A percentile compares a stretch with the other conserved stretches of the same genome.
Evolutionary conservation across 2,888 invertebrate species (phyloP).

Genomic region (Cyclophora albipunctata): DNA sequence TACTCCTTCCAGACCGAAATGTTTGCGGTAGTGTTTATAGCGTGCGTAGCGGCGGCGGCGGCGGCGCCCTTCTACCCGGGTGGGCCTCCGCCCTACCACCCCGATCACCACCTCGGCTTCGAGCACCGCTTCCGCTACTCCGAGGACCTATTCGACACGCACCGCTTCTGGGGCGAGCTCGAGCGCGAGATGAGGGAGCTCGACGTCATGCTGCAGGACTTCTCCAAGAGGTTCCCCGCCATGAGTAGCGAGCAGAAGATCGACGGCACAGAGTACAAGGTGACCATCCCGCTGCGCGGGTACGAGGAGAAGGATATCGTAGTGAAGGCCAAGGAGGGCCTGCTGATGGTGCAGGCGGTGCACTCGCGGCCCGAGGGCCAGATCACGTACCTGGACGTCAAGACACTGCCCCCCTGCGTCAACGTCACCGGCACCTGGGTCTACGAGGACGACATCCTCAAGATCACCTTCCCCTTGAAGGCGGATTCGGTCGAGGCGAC

Average conservation of each 20-base stretch:
- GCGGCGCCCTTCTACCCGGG: constrained; percentile 39
- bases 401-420: constrained; percentile 38
- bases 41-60: constrained; percentile 33
- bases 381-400: constrained; percentile 39
- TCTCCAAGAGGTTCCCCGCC: constrained; percentile 38
- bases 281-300: constrained; percentile 38
- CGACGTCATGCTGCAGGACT: constrained; percentile 37
- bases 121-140: constrained; percentile 14
- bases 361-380: constrained; percentile 23
- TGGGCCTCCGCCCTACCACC: constrained; percentile 9
- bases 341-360: constrained; percentile 53
- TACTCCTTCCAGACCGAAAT: constrained; percentile 24
- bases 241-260: constrained; percentile 27
- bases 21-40: constrained; percentile 34
- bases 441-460: constrained; percentile 37
- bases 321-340: constrained; percentile 51
- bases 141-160: constrained; percentile 42
- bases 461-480: constrained; percentile 44
- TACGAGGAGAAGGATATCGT: constrained; percentile 52
- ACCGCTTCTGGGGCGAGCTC: constrained; percentile 44
- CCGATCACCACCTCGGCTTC: constrained; percentile 8
- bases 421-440: constrained; percentile 49
- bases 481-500: constrained; percentile 14
- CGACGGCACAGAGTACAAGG: constrained; percentile 42
- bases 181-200: constrained; percentile 37